phyloP scores from a whole-genome alignment of 1,140 invertebrate genomes.

The Lucilia sericata region DNA sequence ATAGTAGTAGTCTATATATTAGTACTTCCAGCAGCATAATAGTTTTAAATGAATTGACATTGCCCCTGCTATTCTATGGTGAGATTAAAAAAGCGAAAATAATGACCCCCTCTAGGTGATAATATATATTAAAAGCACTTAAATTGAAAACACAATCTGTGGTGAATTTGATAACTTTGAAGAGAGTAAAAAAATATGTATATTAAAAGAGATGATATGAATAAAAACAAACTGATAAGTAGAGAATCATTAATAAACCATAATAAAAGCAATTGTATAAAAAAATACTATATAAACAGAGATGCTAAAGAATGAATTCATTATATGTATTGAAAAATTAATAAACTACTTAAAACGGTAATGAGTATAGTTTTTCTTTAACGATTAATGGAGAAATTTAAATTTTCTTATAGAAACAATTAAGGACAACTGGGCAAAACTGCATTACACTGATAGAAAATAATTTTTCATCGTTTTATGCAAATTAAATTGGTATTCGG shows the following conservation, averaged over 20 bases:
- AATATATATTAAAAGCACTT: conserved; percentile 33
- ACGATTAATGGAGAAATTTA: too few relatives aligned
- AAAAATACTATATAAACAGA: neutral
- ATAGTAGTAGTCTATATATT: too few relatives aligned
- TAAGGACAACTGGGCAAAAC: too few relatives aligned
- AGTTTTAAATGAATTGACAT: too few relatives aligned
- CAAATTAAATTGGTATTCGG: too few relatives aligned
- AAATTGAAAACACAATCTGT: neutral
- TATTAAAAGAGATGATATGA: neutral
- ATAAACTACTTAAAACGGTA: too few relatives aligned
- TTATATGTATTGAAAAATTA: neutral
- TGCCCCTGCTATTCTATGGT: neutral
- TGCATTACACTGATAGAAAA: too few relatives aligned
- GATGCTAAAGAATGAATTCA: neutral
- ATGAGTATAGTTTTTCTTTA: too few relatives aligned
- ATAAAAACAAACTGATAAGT: conserved; percentile 27
- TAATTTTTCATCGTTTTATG: too few relatives aligned
- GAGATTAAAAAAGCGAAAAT: neutral
- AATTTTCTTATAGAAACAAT: too few relatives aligned
- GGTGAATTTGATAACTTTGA: neutral
- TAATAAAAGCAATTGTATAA: neutral
- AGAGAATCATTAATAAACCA: conserved; percentile 24
- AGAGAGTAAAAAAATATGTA: neutral
- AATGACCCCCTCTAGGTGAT: conserved; percentile 27
- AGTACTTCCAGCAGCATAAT: too few relatives aligned